Evolutionary conservation across 2,113 vertebrate species (phyloP).

Genomic region (Glaucomys volans): DNA sequence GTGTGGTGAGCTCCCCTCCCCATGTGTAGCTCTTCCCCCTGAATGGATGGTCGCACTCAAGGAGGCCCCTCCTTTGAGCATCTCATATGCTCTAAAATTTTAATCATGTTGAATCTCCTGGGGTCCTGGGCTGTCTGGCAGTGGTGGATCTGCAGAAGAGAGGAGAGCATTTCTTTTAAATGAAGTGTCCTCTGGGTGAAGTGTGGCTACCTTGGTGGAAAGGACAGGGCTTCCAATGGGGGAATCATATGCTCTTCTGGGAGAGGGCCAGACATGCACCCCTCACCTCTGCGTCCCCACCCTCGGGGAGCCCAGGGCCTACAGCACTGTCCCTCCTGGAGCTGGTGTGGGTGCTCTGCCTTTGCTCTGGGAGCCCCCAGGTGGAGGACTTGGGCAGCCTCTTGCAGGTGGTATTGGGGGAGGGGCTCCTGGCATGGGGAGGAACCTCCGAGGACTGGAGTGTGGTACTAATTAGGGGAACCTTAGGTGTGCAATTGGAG

Average conservation of each 20-base stretch:
- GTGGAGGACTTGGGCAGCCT: background rate
- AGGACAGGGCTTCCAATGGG: background rate
- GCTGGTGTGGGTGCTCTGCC: background rate
- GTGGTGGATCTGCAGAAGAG: background rate
- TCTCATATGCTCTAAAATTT: constrained; percentile 70
- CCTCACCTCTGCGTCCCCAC: background rate
- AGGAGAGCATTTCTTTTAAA: constrained; percentile 28
- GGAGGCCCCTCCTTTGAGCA: constrained; percentile 66
- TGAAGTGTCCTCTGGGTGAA: constrained; percentile 41
- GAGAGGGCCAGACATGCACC: background rate
- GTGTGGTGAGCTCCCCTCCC: background rate
- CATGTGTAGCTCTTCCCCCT: background rate
- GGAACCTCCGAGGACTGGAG: background rate
- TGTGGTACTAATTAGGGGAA: accelerated
- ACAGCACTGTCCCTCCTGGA: background rate
- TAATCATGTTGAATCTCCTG: constrained; percentile 62
- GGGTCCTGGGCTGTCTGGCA: background rate
- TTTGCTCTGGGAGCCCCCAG: background rate
- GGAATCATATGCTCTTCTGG: background rate
- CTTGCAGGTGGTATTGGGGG: background rate
- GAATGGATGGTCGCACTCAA: constrained; percentile 62
- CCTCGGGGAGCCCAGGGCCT: background rate
- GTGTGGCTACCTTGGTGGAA: background rate
- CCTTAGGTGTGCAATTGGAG: background rate
- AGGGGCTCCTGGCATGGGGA: background rate